phyloP scores from a whole-genome alignment of 2,113 vertebrate species.

The Ptyas mucosa region DNA sequence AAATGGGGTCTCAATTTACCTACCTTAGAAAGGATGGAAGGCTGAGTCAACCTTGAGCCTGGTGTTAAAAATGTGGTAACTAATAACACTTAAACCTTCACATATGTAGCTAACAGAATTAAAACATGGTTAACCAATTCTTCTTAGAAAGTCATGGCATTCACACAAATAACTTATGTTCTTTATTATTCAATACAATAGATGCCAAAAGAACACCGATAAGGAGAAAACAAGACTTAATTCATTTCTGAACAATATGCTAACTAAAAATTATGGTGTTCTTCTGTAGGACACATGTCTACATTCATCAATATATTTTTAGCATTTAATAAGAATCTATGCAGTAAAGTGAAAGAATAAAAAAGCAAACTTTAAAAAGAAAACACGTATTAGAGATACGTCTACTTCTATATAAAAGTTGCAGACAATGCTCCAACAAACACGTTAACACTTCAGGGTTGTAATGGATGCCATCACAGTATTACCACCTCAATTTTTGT shows the following conservation, averaged over 20 bases:
- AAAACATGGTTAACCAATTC: not conserved
- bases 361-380: conserved; percentile 15
- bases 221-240: not conserved
- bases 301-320: conserved; percentile 33
- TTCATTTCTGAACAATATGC: conserved; percentile 11
- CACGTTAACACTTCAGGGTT: conserved; percentile 39
- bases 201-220: conserved; percentile 17
- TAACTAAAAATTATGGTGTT: conserved; percentile 13
- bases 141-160: conserved; percentile 19
- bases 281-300: conserved; percentile 26
- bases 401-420: not conserved
- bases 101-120: not conserved
- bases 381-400: conserved; percentile 16
- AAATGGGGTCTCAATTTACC: too few species aligned
- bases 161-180: not conserved
- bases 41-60: too few species aligned
- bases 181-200: conserved; percentile 38
- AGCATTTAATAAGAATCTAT: conserved; percentile 26
- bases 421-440: conserved; percentile 23
- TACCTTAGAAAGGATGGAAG: too few species aligned
- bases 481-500: conserved; percentile 47
- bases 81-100: not conserved
- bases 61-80: not conserved
- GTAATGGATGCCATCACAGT: conserved; percentile 42
- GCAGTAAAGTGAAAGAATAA: conserved; percentile 9